A percentile compares a stretch with the other conserved stretches of the same genome.
These are phyloP conservation scores for Meiosimyza decipiens DNA, from an alignment of 2,888 invertebrate species.

Conservation along the genomic window DNA sequence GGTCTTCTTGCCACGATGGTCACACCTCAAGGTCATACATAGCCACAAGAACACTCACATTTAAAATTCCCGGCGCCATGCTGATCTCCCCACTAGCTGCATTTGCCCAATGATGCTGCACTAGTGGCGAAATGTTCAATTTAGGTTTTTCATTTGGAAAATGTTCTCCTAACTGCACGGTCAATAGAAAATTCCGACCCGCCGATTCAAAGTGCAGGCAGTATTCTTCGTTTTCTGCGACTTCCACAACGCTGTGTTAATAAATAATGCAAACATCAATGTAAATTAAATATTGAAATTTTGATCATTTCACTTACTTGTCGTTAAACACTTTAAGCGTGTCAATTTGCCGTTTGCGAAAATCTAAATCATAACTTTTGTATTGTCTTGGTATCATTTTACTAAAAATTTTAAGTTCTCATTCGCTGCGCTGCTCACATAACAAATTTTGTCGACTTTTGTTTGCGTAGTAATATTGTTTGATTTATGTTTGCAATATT, in stretches of 20 bases:
- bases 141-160: slow-evolving; percentile 82
- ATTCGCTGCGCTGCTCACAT: slow-evolving; percentile 23
- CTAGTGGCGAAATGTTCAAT: slow-evolving; percentile 74
- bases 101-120: slow-evolving; percentile 80
- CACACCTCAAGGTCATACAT: not conserved
- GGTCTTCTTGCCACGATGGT: not conserved
- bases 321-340: slow-evolving; percentile 86
- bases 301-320: slow-evolving; percentile 69
- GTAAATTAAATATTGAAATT: not conserved
- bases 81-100: slow-evolving; percentile 76
- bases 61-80: slow-evolving; percentile 80
- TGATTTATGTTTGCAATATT: not conserved
- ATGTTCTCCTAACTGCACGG: slow-evolving; percentile 74
- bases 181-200: slow-evolving; percentile 74
- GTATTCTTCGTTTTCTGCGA: slow-evolving; percentile 78
- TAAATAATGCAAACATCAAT: slow-evolving; percentile 1
- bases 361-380: slow-evolving; percentile 36
- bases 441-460: slow-evolving; percentile 13
- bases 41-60: slow-evolving; percentile 67
- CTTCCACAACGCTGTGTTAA: slow-evolving; percentile 73
- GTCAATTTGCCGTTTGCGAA: slow-evolving; percentile 79
- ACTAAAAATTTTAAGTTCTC: not conserved
- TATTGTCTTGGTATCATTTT: slow-evolving; percentile 45
- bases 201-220: slow-evolving; percentile 77
- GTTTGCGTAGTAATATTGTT: not conserved